Evolutionary conservation across 2,113 vertebrate genomes (phyloP).

Genomic region (Sturnira hondurensis): DNA sequence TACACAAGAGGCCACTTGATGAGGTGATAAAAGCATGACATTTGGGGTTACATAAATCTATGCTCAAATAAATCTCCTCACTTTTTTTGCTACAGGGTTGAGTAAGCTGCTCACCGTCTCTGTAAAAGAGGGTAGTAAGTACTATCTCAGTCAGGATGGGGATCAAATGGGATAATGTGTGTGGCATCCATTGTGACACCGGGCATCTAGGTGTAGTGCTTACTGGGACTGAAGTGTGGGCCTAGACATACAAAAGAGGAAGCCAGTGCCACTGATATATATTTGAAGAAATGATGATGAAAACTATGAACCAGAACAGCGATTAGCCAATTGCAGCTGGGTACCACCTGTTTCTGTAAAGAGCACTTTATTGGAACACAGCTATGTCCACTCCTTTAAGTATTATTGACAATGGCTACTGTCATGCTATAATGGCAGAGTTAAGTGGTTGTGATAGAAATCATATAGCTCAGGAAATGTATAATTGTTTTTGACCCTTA

Average conservation of each 20-base stretch:
- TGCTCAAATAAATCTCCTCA: not conserved
- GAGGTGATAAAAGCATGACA: not conserved
- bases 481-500: not conserved
- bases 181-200: not conserved
- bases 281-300: not conserved
- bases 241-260: not conserved
- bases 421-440: not conserved
- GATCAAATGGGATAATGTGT: not conserved
- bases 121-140: not conserved
- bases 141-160: not conserved
- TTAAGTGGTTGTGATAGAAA: not conserved
- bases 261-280: not conserved
- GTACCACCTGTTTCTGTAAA: not conserved
- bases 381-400: not conserved
- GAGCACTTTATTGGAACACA: not conserved
- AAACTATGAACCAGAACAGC: not conserved
- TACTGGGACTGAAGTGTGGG: not conserved
- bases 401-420: not conserved
- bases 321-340: not conserved
- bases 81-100: not conserved
- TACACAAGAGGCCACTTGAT: not conserved
- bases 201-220: not conserved
- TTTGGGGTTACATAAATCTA: not conserved
- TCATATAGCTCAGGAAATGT: not conserved
- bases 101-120: not conserved